Conservation (phyloP, 2,888 invertebrate species). For the Drosophila yooni region DNA sequence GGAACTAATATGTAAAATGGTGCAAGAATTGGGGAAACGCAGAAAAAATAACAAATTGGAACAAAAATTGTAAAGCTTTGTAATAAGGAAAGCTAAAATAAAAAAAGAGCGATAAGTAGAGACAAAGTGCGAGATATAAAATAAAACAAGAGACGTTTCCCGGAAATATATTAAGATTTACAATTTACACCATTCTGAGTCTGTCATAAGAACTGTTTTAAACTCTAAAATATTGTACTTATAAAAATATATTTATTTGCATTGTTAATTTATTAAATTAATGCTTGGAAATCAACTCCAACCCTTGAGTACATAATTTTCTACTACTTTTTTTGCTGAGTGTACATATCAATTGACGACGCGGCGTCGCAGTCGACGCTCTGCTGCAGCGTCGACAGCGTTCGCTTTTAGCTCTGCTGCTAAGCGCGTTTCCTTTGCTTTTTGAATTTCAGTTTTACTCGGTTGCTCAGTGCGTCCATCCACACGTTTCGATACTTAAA, state of each 20-base stretch:
- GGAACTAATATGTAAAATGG: background rate
- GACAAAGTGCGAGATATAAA: background rate
- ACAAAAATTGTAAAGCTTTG: background rate
- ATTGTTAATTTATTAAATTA: background rate
- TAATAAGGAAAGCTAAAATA: background rate
- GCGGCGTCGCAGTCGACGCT: slow-evolving; percentile 33
- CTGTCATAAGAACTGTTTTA: background rate
- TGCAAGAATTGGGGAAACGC: background rate
- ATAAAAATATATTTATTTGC: background rate
- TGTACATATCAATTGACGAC: slow-evolving; percentile 32
- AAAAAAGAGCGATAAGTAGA: background rate
- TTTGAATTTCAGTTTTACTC: slow-evolving; percentile 77
- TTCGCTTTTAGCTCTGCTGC: slow-evolving; percentile 53
- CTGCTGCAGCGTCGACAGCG: slow-evolving; percentile 21
- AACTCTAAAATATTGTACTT: background rate
- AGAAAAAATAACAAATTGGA: background rate
- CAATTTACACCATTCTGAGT: background rate
- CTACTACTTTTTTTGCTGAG: background rate
- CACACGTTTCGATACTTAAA: slow-evolving; percentile 58
- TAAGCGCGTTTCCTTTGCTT: slow-evolving; percentile 75
- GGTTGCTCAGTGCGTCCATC: slow-evolving; percentile 64
- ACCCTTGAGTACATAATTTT: background rate
- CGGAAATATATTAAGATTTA: background rate
- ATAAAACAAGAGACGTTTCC: background rate
- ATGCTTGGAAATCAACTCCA: background rate